phyloP scores from a whole-genome alignment of 2,888 invertebrate genomes.

The Agrochola macilenta region DNA sequence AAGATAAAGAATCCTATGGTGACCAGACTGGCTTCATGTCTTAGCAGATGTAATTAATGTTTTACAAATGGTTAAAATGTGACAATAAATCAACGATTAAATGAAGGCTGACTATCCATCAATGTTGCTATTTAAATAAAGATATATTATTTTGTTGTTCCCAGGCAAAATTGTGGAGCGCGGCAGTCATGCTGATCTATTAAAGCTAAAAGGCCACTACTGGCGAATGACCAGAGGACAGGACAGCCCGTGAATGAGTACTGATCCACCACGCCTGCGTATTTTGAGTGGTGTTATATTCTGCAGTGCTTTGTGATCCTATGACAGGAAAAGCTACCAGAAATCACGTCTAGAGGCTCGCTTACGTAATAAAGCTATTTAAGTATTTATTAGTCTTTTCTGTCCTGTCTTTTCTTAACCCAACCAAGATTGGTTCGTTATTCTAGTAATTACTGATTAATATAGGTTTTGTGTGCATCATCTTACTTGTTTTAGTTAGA shows the following conservation, averaged over 20 bases:
- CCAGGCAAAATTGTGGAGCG: conserved; percentile 93
- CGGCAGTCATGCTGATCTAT: conserved; percentile 93
- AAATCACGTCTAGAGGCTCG: not conserved
- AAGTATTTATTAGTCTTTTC: not conserved
- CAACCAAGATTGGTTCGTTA: not conserved
- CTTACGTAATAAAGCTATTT: not conserved
- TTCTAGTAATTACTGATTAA: conserved; percentile 8
- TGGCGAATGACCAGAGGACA: conserved; percentile 90
- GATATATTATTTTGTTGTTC: conserved; percentile 24
- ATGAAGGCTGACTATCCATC: not conserved
- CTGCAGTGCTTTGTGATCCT: not conserved
- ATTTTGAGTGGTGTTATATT: not conserved
- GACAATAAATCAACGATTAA: not conserved
- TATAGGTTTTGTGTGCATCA: conserved; percentile 6
- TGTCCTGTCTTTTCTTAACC: not conserved
- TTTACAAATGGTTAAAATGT: not conserved
- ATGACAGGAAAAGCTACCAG: not conserved
- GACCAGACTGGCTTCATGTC: not conserved
- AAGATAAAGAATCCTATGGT: not conserved
- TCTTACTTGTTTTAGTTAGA: not conserved
- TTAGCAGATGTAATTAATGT: not conserved
- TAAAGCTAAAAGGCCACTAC: conserved; percentile 91
- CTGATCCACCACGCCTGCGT: not conserved
- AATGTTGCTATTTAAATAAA: not conserved
- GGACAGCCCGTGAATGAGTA: conserved; percentile 69